Evolutionary conservation across 2,888 invertebrate species (phyloP), one percentile per base, ranked within the genome.

Genomic region (Eulithis testata): DNA sequence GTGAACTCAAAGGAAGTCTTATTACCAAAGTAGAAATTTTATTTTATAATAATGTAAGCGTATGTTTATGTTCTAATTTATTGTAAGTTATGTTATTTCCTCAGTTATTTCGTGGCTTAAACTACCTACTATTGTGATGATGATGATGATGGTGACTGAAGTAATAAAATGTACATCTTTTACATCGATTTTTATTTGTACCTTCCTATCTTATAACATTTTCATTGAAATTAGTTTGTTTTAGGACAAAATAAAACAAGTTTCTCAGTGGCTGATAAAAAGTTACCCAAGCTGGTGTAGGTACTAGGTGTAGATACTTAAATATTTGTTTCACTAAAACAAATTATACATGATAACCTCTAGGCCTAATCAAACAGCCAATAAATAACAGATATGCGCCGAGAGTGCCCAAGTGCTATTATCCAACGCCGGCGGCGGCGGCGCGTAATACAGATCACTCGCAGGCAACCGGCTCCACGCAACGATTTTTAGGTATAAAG

Each of bases 51-150:
- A 36, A 36, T 58, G 37, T 66, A 65, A 65, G 65, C 51, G 12
- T 55, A 31, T 62, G 47, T 64, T 68, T 55, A 58, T 61, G 63
- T 64, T 65, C 11, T 53, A 62, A 68, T 61, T 60, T 61, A 63
- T 61, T 50, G 12, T 59, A 62, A 68, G 65, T 56, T 57, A 47
- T 55, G 47, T 51, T 51, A 36, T 56, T 57, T 21, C 43, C 52
- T 57, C 43, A 51, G 47, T 51, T 51, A 36, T 56, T 57, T 21
- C 43, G 14, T 49, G 52, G 47, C n/a, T 60, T n/a, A 47, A 6
- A 14, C 14, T 47, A 14, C 12, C 9, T 49, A 21, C 21, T 49
- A 4, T 52, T 58, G 27, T 62, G 14, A 36, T 43, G 3, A 50
- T 40, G 6, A 6, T 40, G 9, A 40, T 40, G 40, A 40, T 59